These are phyloP conservation scores for Scylla paramamosain DNA, from an alignment of 1,140 invertebrate species.

Conservation along the genomic window DNA sequence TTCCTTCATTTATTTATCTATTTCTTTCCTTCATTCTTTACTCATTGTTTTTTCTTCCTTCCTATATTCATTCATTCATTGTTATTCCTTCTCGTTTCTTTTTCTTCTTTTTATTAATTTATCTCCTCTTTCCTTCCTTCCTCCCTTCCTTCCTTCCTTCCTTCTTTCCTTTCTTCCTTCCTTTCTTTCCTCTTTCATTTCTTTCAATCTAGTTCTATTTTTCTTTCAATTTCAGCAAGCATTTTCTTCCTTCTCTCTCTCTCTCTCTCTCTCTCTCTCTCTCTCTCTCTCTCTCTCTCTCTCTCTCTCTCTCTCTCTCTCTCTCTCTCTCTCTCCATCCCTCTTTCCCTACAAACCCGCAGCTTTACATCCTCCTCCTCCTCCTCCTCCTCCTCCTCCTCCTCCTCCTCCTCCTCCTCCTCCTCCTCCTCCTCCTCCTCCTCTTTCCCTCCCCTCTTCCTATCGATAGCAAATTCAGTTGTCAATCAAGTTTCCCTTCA, in stretches of 20 bases:
- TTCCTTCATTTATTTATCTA: neutral
- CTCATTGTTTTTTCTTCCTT: neutral
- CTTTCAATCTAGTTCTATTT: neutral
- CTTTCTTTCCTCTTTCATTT: neutral
- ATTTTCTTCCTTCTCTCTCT: neutral
- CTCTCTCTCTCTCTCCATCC: constrained; percentile 29
- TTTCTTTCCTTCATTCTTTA: neutral
- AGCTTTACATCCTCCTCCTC: neutral
- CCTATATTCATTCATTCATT: neutral
- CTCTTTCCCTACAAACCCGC: neutral
- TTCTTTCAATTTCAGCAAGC: neutral
- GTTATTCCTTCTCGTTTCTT: no score
- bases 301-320: constrained; percentile 45
- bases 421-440: neutral
- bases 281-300: constrained; percentile 25
- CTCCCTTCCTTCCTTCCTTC: neutral
- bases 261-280: constrained; percentile 28
- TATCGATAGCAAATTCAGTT: neutral
- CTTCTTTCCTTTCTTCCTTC: neutral
- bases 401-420: neutral
- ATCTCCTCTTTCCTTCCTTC: neutral
- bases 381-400: neutral
- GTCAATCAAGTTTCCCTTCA: neutral
- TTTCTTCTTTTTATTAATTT: no score
- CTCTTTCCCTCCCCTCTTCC: neutral